phyloP scores from a whole-genome alignment of 2,888 invertebrate species.

The Tenthredo scrophulariae region DNA sequence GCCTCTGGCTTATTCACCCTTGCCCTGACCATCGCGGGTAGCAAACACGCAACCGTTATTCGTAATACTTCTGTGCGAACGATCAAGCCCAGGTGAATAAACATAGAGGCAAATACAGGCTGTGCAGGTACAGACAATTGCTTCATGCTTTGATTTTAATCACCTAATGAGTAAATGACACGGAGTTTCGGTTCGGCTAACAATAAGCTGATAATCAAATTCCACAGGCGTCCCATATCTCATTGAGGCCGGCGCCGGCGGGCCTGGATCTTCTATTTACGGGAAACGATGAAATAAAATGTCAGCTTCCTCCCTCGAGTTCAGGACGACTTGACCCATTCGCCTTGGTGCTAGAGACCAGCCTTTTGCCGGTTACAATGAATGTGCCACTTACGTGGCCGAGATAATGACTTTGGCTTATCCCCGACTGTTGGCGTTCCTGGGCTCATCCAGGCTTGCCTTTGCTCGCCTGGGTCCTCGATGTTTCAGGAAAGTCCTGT shows the following conservation, averaged over 20 bases:
- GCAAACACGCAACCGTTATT: neutral
- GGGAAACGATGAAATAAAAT: conserved; percentile 56
- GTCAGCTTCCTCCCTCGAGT: conserved; percentile 56
- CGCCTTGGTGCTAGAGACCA: neutral
- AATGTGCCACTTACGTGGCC: conserved; percentile 50
- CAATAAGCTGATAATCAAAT: conserved; percentile 64
- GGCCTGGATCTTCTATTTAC: conserved; percentile 45
- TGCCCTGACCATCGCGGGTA: neutral
- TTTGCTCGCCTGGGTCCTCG: neutral
- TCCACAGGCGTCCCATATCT: conserved; percentile 63
- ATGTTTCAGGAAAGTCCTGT: conserved; percentile 8
- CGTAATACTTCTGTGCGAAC: neutral
- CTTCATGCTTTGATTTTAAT: neutral
- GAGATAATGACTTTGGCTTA: conserved; percentile 37
- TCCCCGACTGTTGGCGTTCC: conserved; percentile 21
- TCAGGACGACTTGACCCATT: conserved; percentile 36
- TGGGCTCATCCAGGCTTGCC: neutral
- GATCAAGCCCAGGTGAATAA: neutral
- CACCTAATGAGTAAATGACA: conserved; percentile 42
- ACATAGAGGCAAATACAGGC: neutral
- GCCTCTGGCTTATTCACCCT: conserved; percentile 21
- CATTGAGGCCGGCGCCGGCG: conserved; percentile 57
- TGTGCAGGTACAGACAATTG: neutral
- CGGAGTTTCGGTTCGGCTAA: conserved; percentile 55
- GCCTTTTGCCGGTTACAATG: conserved; percentile 11